These are phyloP conservation scores for Cosmorhoe ocellata DNA, from an alignment of 2,888 invertebrate genomes.

Conservation along the genomic window DNA sequence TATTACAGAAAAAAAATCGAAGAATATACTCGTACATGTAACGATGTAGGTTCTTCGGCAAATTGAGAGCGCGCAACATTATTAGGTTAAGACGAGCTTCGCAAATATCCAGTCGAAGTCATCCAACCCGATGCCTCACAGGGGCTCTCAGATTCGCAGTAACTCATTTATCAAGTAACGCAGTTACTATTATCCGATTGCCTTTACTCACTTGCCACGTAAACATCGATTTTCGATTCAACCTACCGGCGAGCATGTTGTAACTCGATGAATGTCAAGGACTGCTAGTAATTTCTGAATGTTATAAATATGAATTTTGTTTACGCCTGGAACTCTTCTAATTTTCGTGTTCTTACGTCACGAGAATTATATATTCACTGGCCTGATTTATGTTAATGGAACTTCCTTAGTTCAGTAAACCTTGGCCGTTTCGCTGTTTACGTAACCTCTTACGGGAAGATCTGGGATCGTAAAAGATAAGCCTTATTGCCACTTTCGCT, in stretches of 20 bases:
- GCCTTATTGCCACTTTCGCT: conserved; percentile 1
- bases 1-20: background rate
- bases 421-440: conserved; percentile 4
- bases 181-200: conserved; percentile 5
- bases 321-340: conserved; percentile 2
- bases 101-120: conserved; percentile 4
- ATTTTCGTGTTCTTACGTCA: background rate
- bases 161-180: conserved; percentile 5
- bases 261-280: conserved; percentile 8
- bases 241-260: background rate
- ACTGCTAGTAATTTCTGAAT: background rate
- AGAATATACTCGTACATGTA: background rate
- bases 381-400: conserved; percentile 8
- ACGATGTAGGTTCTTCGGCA: conserved; percentile 4
- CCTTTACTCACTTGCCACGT: conserved; percentile 13
- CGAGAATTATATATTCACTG: conserved; percentile 1
- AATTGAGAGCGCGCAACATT: conserved; percentile 3
- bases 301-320: conserved; percentile 1
- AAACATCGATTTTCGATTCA: conserved; percentile 27
- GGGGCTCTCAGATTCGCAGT: background rate
- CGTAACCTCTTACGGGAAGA: conserved; percentile 3
- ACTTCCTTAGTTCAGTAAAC: conserved; percentile 8
- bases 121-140: background rate
- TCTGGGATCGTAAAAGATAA: conserved; percentile 9
- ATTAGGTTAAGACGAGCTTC: background rate